Evolutionary conservation across 2,797 vertebrate species (phyloP).

Genomic region (Galaxias olidus): DNA sequence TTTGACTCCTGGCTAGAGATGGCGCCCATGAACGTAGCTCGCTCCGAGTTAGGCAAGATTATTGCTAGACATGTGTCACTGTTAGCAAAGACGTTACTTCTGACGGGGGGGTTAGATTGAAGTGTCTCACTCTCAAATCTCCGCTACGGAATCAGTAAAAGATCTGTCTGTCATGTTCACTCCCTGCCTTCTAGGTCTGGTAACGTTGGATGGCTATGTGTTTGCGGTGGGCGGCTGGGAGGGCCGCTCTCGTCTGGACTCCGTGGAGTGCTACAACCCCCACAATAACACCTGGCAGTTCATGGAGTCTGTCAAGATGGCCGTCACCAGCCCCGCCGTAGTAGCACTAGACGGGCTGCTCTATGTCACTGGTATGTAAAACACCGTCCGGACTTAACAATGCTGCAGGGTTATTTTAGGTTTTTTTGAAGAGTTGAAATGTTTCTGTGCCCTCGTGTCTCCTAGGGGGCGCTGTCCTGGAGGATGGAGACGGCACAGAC

Average conservation of each 20-base stretch:
- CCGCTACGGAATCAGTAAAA: too few species aligned
- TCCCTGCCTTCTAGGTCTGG: constrained; percentile 70
- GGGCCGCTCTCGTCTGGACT: constrained; percentile 77
- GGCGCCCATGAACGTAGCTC: constrained; percentile 82
- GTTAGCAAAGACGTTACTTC: neutral
- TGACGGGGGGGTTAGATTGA: too few species aligned
- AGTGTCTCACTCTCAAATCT: too few species aligned
- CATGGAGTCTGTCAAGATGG: constrained; percentile 79
- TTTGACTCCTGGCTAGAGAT: constrained; percentile 83
- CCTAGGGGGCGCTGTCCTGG: constrained; percentile 77
- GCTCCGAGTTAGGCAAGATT: constrained; percentile 75
- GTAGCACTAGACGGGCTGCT: constrained; percentile 79
- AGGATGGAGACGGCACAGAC: constrained; percentile 81
- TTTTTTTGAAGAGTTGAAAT: neutral
- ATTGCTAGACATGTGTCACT: neutral
- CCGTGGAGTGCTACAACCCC: constrained; percentile 81
- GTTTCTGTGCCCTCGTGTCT: constrained; percentile 3
- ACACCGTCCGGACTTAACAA: neutral
- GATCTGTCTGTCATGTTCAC: too few species aligned
- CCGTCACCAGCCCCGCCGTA: constrained; percentile 82
- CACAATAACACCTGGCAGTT: constrained; percentile 81
- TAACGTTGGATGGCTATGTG: constrained; percentile 81
- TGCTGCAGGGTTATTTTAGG: neutral
- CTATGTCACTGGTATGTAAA: constrained; percentile 76
- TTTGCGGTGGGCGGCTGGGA: constrained; percentile 85